Conservation (phyloP, 2,888 invertebrate species). For the Poecilobothrus nobilitatus region DNA sequence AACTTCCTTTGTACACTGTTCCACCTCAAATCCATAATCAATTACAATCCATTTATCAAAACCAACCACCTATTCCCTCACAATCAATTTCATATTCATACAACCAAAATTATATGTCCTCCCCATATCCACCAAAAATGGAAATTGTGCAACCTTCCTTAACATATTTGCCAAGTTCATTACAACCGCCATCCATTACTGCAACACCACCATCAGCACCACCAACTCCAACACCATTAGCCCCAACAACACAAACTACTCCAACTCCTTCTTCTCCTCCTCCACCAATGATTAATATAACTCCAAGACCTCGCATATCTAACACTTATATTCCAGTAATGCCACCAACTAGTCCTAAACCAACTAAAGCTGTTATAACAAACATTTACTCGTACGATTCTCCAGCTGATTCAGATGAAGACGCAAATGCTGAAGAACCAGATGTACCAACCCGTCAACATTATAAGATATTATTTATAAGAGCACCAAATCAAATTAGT, state of each 20-base stretch:
- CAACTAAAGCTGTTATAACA: conserved; percentile 1
- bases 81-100: not conserved
- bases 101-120: not conserved
- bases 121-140: not conserved
- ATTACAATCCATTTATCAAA: not conserved
- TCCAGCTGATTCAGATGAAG: not conserved
- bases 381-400: not conserved
- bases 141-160: not conserved
- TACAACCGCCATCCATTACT: not conserved
- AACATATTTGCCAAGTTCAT: not conserved
- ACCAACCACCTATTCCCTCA: not conserved
- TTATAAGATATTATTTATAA: conserved; percentile 43
- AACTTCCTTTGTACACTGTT: not conserved
- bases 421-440: not conserved
- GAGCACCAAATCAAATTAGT: conserved; percentile 35
- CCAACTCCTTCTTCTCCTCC: not conserved
- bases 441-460: conserved; percentile 36
- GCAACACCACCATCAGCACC: not conserved
- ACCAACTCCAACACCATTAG: not conserved
- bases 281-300: not conserved
- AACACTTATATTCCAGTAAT: not conserved
- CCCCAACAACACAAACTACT: not conserved
- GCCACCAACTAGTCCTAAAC: not conserved
- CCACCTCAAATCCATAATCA: not conserved
- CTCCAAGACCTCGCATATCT: not conserved